A percentile compares a stretch with the other conserved stretches of the same genome.
Evolutionary conservation across 2,797 vertebrate species (phyloP).

Genomic region (Hyperoplus lanceolatus): DNA sequence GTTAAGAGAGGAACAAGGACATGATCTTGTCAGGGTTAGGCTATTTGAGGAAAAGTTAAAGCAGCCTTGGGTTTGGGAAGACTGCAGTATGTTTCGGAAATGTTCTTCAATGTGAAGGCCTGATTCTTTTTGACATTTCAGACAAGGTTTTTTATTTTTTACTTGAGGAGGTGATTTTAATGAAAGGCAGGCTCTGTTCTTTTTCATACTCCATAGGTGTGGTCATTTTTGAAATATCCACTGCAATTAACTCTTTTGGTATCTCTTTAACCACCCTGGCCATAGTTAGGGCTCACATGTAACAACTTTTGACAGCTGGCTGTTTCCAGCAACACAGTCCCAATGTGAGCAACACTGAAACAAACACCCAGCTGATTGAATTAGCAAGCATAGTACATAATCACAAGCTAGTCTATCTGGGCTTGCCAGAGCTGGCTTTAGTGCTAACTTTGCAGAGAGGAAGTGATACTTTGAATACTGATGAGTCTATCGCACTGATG

Average conservation of each 20-base stretch:
- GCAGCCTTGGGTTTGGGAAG: constrained; percentile 5
- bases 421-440: constrained; percentile 38
- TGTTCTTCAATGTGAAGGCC: not conserved
- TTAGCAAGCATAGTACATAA: constrained; percentile 55
- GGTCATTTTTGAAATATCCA: constrained; percentile 12
- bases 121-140: not conserved
- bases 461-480: constrained; percentile 57
- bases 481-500: constrained; percentile 60
- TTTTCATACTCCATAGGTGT: not conserved
- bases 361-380: constrained; percentile 65
- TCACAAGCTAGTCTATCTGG: constrained; percentile 24
- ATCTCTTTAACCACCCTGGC: constrained; percentile 7
- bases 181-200: not conserved
- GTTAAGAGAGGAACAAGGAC: constrained; percentile 64
- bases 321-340: constrained; percentile 57
- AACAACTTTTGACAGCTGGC: constrained; percentile 42
- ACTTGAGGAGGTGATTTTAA: constrained; percentile 3
- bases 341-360: constrained; percentile 45
- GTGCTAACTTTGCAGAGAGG: constrained; percentile 51
- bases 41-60: constrained; percentile 35
- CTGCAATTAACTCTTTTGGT: not conserved
- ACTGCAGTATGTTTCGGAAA: not conserved
- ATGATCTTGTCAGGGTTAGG: constrained; percentile 59
- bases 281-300: constrained; percentile 24
- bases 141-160: not conserved